Evolutionary conservation across 2,113 vertebrate genomes (phyloP), one percentile per base, ranked within the genome.

Genomic region (Hyperopisus bebe): DNA sequence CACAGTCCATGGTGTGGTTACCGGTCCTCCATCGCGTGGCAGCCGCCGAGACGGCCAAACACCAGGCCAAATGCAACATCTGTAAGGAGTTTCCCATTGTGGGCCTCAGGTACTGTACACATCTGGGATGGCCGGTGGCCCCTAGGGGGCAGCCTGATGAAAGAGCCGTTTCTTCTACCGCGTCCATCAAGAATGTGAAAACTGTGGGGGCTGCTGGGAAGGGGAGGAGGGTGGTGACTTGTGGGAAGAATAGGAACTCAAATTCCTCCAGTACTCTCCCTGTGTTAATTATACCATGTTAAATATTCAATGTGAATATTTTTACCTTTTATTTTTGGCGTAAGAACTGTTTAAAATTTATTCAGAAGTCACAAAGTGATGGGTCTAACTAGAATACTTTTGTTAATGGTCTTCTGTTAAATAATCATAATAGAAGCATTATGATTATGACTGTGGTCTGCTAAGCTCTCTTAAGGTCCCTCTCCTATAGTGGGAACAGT

Each of bases 41-140:
- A 88, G 96, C 97, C 55, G 95, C 97, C 0, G 97, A 98, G 94
- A 97, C 95, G 0, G 96, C 97, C 84, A 97, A 97, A 53, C 97
- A 97, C 93, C 97, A 97, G 93, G 96, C 97, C 85, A 97, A 97
- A 89, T 98, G 97, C 93, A 98, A 97, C 94, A 97, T 97, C 93
- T 98, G 97, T 91, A 97, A 97, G 91, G 97, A 97, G 74, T 97
- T 96, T 91, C 97, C 97, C 0, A 98, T 98, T 85, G 96, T 97
- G 51, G 97, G 97, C 11, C 97, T 98, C 92, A 96, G 97, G 97
- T 98, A 94, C 94, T 97, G 97, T 98, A 94, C 94, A 24, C 58
- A 62, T 51, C 85, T 39, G 82, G 39, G 82, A 47, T 86, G 85
- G n/a, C 13, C 48, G n/a, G 10, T 13, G 5, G 7, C 42, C 19